A percentile compares a stretch with the other conserved stretches of the same genome.
These are phyloP conservation scores for Pogonocherus hispidulus DNA, from an alignment of 2,888 invertebrate species.

Conservation along the genomic window DNA sequence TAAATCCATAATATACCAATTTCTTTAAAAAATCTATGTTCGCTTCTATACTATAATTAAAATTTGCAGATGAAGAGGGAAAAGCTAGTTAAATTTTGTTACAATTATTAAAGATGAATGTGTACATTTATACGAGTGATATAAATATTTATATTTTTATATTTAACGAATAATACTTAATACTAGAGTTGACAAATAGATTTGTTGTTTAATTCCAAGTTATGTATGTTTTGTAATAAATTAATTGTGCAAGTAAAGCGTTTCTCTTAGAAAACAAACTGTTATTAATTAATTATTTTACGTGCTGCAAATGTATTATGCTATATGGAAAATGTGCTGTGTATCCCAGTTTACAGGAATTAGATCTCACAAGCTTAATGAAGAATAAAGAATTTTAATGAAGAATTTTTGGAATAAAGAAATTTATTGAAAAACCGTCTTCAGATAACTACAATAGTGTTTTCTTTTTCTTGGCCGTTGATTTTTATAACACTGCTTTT, in stretches of 20 bases:
- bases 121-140: background rate
- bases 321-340: too few species aligned
- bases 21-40: background rate
- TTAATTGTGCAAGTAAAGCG: background rate
- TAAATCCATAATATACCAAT: background rate
- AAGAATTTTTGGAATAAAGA: too few species aligned
- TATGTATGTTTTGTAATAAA: constrained; percentile 5
- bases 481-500: too few species aligned
- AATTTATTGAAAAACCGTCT: too few species aligned
- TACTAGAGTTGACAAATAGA: background rate
- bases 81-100: constrained; percentile 1
- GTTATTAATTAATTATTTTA: too few species aligned
- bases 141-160: constrained; percentile 22
- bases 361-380: too few species aligned
- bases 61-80: background rate
- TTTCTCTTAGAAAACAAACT: too few species aligned
- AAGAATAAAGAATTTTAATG: too few species aligned
- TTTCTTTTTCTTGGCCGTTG: too few species aligned
- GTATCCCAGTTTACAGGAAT: too few species aligned
- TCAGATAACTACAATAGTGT: too few species aligned
- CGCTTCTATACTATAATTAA: constrained; percentile 8
- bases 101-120: background rate
- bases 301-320: too few species aligned
- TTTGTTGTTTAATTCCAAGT: background rate
- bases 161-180: constrained; percentile 13